Conservation (phyloP, 2,797 vertebrate genomes). For the Etheostoma perlongum region DNA sequence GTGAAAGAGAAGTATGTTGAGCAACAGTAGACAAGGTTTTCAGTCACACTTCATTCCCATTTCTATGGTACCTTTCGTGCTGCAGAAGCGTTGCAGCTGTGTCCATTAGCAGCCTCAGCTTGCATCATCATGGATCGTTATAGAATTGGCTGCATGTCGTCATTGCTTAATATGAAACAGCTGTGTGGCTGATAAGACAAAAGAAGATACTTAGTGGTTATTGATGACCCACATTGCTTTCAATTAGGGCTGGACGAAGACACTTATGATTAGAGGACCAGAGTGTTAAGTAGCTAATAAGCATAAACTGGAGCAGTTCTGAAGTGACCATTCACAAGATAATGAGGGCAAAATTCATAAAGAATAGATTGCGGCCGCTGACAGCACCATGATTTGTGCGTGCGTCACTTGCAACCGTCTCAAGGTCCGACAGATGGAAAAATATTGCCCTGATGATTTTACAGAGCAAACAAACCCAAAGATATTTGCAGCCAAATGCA, state of each 20-base stretch:
- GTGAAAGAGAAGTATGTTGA: conserved; percentile 9
- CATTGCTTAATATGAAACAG: background rate
- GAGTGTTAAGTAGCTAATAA: background rate
- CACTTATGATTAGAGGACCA: background rate
- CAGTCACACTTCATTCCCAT: background rate
- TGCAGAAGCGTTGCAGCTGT: conserved; percentile 2
- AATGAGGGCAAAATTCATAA: background rate
- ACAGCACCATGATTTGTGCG: background rate
- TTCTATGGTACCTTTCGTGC: background rate
- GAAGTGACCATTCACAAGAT: background rate
- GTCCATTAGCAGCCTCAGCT: background rate
- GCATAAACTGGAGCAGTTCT: background rate
- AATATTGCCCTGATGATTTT: no score
- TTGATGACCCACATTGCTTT: background rate
- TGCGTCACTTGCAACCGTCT: background rate
- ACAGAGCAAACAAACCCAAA: background rate
- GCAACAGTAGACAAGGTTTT: background rate
- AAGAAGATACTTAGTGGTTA: background rate
- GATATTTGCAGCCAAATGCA: background rate
- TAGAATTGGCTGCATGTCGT: background rate
- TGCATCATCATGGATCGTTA: background rate
- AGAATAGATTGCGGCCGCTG: background rate
- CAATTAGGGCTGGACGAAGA: background rate
- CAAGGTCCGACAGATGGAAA: background rate
- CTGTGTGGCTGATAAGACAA: conserved; percentile 8